phyloP scores from a whole-genome alignment of 2,113 vertebrate species.

The Ailuropoda melanoleuca region DNA sequence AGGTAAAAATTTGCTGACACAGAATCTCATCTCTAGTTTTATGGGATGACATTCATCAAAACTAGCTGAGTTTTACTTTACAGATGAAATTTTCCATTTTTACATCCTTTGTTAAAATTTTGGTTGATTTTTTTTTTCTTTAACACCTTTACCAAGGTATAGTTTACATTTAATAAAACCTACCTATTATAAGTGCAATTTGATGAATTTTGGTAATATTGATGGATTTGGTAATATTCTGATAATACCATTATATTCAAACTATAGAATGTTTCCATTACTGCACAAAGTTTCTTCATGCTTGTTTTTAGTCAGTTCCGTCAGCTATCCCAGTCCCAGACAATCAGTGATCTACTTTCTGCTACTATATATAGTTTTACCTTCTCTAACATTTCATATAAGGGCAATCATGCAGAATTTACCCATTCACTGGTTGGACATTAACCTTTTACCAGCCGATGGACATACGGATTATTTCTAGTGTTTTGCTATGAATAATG shows the following conservation, averaged over 20 bases:
- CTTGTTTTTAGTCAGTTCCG: not conserved
- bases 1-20: not conserved
- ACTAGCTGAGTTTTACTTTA: not conserved
- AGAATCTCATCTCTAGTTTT: not conserved
- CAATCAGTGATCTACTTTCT: not conserved
- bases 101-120: not conserved
- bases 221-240: not conserved
- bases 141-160: not conserved
- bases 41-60: conserved; percentile 11
- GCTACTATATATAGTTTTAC: not conserved
- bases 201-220: not conserved
- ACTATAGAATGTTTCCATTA: not conserved
- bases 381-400: conserved; percentile 1
- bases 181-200: not conserved
- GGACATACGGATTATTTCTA: not conserved
- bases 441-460: not conserved
- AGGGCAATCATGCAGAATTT: not conserved
- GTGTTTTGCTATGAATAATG: not conserved
- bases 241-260: not conserved
- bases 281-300: not conserved
- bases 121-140: not conserved
- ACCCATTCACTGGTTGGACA: not conserved
- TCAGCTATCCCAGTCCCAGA: not conserved
- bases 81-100: not conserved
- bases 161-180: not conserved